Evolutionary conservation across 2,888 invertebrate genomes (phyloP).

Genomic region (Rhamphomyia laevipes): DNA sequence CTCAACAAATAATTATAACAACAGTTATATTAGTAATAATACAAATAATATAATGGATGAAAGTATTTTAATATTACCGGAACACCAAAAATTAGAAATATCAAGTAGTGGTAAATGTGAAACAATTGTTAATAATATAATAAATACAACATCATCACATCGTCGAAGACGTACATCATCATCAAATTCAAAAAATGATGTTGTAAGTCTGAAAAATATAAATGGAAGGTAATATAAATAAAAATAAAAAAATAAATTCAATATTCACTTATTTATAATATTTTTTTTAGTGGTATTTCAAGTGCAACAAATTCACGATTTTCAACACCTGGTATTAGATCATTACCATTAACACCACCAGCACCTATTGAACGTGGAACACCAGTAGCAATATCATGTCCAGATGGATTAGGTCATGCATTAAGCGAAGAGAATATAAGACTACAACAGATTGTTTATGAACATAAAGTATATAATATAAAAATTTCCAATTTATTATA

Average conservation of each 20-base stretch:
- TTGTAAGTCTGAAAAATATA: slow-evolving; percentile 22
- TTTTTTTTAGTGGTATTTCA: slow-evolving; percentile 8
- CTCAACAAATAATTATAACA: too few species aligned
- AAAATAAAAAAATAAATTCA: not conserved
- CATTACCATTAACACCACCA: slow-evolving; percentile 44
- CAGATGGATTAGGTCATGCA: slow-evolving; percentile 36
- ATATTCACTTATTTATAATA: not conserved
- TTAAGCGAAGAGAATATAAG: slow-evolving; percentile 42
- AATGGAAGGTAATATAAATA: slow-evolving; percentile 23
- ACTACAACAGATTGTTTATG: slow-evolving; percentile 69
- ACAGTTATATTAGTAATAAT: not conserved
- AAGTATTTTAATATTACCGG: slow-evolving; percentile 29
- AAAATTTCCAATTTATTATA: not conserved
- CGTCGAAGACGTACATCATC: slow-evolving; percentile 29
- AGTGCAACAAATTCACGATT: slow-evolving; percentile 27
- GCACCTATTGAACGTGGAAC: slow-evolving; percentile 31
- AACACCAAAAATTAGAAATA: slow-evolving; percentile 29
- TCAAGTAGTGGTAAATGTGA: slow-evolving; percentile 26
- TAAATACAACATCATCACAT: slow-evolving; percentile 17
- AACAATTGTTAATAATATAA: slow-evolving; percentile 18
- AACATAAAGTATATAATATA: slow-evolving; percentile 54
- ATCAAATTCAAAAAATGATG: slow-evolving; percentile 27
- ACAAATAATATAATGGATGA: slow-evolving; percentile 23
- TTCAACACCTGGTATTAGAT: slow-evolving; percentile 29
- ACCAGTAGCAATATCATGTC: slow-evolving; percentile 32